These are phyloP conservation scores for Harmothoe impar DNA, from an alignment of 2,888 invertebrate species.

Conservation along the genomic window DNA sequence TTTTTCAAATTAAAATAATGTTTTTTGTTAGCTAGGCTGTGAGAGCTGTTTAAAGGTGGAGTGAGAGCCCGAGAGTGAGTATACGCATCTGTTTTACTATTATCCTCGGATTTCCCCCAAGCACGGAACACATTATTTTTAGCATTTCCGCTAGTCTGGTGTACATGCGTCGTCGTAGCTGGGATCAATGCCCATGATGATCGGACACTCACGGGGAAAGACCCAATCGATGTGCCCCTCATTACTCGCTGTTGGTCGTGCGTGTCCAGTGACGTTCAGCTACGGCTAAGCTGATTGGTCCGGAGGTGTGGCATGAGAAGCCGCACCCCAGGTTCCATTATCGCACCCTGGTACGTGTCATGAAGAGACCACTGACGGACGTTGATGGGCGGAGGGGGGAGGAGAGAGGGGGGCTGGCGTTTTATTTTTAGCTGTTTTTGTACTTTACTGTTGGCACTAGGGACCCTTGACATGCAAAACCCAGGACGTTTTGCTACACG, in stretches of 20 bases:
- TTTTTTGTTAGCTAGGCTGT: no score
- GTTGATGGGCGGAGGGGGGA: not conserved
- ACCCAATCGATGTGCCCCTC: slow-evolving; percentile 24
- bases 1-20: no score
- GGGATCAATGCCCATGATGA: slow-evolving; percentile 8
- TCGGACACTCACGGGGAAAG: not conserved
- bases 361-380: not conserved
- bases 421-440: not conserved
- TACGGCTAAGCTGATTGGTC: slow-evolving; percentile 35
- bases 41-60: no score
- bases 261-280: not conserved
- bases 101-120: not conserved
- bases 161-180: not conserved
- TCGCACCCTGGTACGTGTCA: not conserved
- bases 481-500: no score
- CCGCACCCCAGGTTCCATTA: not conserved
- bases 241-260: slow-evolving; percentile 26
- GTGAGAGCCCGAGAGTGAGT: no score
- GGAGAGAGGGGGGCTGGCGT: not conserved
- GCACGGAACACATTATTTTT: not conserved
- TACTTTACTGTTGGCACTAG: not conserved
- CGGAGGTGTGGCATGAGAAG: not conserved
- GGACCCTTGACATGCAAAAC: no score
- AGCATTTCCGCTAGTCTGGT: not conserved
- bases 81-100: no score